Conservation (phyloP, 2,113 vertebrate genomes). For the Clarias magur region DNA sequence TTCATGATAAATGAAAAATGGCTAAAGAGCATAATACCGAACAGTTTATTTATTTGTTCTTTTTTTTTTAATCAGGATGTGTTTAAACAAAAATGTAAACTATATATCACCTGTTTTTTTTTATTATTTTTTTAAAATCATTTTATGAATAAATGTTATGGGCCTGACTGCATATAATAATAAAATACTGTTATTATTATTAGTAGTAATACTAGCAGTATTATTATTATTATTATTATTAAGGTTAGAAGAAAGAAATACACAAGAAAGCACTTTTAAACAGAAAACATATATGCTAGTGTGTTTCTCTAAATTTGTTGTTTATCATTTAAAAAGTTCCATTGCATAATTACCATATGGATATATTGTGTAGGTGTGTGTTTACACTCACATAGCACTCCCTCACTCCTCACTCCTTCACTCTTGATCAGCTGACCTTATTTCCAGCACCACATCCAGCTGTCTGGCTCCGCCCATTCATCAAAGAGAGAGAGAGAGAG, state of each 20-base stretch:
- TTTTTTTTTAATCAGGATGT: neutral
- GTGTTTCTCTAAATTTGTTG: neutral
- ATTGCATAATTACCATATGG: too few species aligned
- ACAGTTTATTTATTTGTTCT: neutral
- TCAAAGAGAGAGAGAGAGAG: neutral
- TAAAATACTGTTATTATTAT: too few species aligned
- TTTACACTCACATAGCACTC: neutral
- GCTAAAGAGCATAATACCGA: neutral
- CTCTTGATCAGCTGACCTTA: constrained; percentile 29
- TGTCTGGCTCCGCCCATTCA: constrained; percentile 9
- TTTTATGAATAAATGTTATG: neutral
- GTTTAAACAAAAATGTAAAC: neutral
- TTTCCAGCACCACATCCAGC: constrained; percentile 10
- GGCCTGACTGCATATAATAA: neutral
- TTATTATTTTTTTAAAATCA: neutral
- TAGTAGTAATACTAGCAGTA: too few species aligned
- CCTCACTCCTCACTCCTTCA: neutral
- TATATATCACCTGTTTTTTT: neutral
- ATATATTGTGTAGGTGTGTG: neutral
- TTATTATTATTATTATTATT: too few species aligned
- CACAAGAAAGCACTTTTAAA: neutral
- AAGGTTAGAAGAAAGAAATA: neutral
- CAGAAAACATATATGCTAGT: neutral
- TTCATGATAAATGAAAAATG: neutral
- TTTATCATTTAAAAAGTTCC: too few species aligned